These are phyloP conservation scores for Grantiella picta DNA, from an alignment of 2,113 vertebrate species.

Conservation along the genomic window DNA sequence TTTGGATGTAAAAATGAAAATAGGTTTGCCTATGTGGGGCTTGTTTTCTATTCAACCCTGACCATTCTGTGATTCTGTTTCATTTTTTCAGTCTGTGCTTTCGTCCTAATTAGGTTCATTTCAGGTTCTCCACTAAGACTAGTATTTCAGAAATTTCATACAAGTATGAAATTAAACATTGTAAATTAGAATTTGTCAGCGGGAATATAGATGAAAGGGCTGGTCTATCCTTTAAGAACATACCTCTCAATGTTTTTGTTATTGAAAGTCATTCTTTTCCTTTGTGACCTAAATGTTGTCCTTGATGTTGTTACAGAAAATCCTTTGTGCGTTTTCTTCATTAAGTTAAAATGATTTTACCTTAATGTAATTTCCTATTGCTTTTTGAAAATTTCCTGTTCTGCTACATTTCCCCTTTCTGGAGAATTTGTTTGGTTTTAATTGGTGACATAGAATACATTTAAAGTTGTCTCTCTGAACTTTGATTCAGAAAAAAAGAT, in stretches of 20 bases:
- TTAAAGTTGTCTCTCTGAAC: neutral
- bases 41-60: neutral
- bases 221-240: neutral
- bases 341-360: neutral
- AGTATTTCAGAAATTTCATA: neutral
- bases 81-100: neutral
- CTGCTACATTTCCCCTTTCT: neutral
- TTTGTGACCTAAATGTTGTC: neutral
- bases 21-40: neutral
- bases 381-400: neutral
- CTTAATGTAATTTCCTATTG: neutral
- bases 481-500: neutral
- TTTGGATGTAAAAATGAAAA: neutral
- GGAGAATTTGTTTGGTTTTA: neutral
- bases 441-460: neutral
- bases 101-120: neutral
- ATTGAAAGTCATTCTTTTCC: neutral
- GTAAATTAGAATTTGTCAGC: neutral
- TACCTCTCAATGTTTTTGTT: neutral
- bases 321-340: neutral
- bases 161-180: neutral
- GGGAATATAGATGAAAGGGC: neutral
- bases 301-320: neutral
- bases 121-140: neutral
- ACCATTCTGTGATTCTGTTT: neutral